Evolutionary conservation across 2,113 vertebrate species (phyloP), one percentile per base, ranked within the genome.

Genomic region (Crotalus viridis): DNA sequence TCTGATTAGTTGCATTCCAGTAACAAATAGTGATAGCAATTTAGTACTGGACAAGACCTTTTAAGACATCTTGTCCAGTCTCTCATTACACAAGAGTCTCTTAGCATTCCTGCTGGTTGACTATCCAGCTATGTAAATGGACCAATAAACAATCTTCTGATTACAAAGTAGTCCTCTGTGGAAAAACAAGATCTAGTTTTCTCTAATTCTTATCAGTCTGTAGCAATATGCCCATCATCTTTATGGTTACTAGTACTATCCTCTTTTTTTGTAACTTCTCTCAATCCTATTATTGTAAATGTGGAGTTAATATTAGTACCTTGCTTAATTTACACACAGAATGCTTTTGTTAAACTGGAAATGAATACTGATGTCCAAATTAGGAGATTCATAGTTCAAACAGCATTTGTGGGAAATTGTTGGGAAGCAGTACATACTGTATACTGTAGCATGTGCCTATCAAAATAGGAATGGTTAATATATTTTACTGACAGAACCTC

Each of bases 401-500:
- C 93, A 95, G 95, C 90, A 95, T 96, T 95, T 97, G 94, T 96
- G 92, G 94, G 95, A 97, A 97, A 97, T 93, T 94, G 96, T 96
- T 94, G 89, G 94, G 95, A 97, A 97, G 92, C 89, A 94, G 92
- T 90, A 28, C 91, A 94, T 94, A 39, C 39, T 39, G 39, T 39
- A 56, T 56, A 56, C 55, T 56, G 15, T 56, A 95, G 93, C 93
- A 93, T 89, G 9, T 96, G 93, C 95, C 96, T 97, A 94, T 97
- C 95, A 96, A 94, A 95, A 97, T 95, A 96, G 24, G 61, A 96
- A 94, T 94, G 93, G 96, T 95, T 97, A 93, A 94, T 94, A 94
- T 94, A 95, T 95, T 93, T 94, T 97, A 87, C 96, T 97, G 95
- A 96, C 96, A 96, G 94, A n/a, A 95, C 33, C 95, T 97, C 94